Base-by-base conservation (phyloP, 2,888 invertebrate species). In the Chymomyza procnemis region DNA sequence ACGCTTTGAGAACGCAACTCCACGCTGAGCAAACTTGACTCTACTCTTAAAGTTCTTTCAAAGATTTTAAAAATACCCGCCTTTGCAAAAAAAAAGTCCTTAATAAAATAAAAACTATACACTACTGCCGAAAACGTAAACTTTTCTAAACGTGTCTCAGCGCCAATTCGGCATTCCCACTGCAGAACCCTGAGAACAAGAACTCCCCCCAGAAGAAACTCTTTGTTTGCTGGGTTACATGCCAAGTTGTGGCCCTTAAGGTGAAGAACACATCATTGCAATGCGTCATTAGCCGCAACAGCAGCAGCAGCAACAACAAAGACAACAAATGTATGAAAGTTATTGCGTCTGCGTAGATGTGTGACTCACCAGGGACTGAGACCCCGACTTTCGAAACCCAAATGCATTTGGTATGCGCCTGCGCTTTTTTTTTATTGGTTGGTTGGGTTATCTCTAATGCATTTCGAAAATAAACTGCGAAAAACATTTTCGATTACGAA, bases 211-310 rank as follows among this genome's bases (percentile, higher is more conserved):
- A 64, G 61, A 48, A 61, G 18, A 52, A 9, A 52, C 9, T 52
- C 18, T 50, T 6, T 9, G 55, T 26, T 26, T 55, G 55, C 74
- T 70, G 69, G 64, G 65, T 66, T 55, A 19, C 26, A 21, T 19
- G 52, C 60, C 19, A 19, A 50, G 62, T 59, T 59, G n/a, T n/a
- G 46, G 14, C 12, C 61, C 54, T 19, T 59, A 74, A 68, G 67
- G 75, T 76, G 76, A 76, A n/a, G n/a, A n/a, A n/a, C n/a, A 76
- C 61, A 76, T 76, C 64, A 71, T 71, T 71, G 64, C 56, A 59
- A 64, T 67, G 68, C 63, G 66, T 68, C 66, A 65, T 60, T 54
- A 65, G 26, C 57, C 61, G 8, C 41, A 63, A 30, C n/a, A 71
- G 22, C 18, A 30, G 4, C 61, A 61, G 30, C 56, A 61, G 47